Evolutionary conservation across 2,113 vertebrate species (phyloP).

Genomic region (Eubucco bourcierii): DNA sequence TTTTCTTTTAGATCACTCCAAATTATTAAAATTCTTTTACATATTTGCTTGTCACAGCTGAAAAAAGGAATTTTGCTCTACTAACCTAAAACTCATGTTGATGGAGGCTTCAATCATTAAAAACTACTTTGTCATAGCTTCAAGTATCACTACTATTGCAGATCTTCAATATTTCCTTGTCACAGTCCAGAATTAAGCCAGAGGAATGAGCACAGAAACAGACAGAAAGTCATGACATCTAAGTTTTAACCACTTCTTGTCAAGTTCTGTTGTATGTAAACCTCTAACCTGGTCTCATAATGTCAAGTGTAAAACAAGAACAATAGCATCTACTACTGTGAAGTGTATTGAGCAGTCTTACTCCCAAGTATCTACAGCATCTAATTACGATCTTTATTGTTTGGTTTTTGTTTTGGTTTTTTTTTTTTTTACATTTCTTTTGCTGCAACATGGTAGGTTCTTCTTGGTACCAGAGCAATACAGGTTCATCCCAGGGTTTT

Average conservation of each 20-base stretch:
- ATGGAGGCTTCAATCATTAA: not conserved
- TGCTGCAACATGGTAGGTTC: not conserved
- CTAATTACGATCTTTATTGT: not conserved
- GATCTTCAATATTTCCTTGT: not conserved
- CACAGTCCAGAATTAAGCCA: not conserved
- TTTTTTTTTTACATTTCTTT: not conserved
- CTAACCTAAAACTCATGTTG: not conserved
- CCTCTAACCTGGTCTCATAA: not conserved
- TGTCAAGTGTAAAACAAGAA: fast-evolving
- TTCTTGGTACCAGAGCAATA: not conserved
- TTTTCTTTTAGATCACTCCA: not conserved
- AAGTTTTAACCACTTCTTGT: not conserved
- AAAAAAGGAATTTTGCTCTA: not conserved
- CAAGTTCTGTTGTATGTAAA: not conserved
- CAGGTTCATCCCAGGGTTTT: not conserved
- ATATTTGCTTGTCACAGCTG: not conserved
- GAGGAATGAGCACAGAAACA: not conserved
- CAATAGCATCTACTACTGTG: fast-evolving
- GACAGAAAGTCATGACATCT: not conserved
- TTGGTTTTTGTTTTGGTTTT: not conserved
- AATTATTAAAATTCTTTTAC: not conserved
- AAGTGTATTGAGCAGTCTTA: not conserved
- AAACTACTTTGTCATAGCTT: not conserved
- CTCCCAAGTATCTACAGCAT: not conserved
- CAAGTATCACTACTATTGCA: not conserved